Evolutionary conservation across 2,113 vertebrate species (phyloP).

Genomic region (Motacilla alba): DNA sequence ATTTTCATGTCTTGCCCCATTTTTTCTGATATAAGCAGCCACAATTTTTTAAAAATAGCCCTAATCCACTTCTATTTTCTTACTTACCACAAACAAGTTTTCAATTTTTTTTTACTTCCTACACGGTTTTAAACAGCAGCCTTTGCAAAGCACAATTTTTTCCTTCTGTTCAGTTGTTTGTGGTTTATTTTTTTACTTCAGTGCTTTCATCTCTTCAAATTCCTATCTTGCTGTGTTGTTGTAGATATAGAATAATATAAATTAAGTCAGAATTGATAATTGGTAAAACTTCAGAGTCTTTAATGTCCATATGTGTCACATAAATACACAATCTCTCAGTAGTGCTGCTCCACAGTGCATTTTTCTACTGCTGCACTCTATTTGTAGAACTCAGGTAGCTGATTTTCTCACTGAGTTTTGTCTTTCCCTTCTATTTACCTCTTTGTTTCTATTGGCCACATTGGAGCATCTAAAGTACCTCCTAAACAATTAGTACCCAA

Average conservation of each 20-base stretch:
- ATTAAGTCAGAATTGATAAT: neutral
- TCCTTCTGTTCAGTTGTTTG: neutral
- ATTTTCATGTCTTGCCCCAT: neutral
- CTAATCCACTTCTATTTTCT: neutral
- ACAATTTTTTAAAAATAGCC: neutral
- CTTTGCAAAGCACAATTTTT: neutral
- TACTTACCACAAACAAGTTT: neutral
- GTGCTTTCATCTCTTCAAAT: neutral
- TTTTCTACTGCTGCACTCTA: neutral
- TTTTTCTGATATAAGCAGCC: neutral
- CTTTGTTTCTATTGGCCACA: neutral
- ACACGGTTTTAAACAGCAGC: neutral
- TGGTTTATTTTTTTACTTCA: neutral
- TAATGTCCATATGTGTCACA: fast-evolving
- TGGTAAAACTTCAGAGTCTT: neutral
- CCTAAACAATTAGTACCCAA: neutral
- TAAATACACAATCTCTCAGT: neutral
- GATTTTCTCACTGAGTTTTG: neutral
- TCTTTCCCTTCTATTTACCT: neutral
- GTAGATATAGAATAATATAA: neutral
- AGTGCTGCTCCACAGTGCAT: neutral
- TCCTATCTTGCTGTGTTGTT: neutral
- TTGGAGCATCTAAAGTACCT: neutral
- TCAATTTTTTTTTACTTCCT: neutral
- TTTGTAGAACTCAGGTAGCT: neutral